Evolutionary conservation across 2,888 invertebrate species (phyloP).

Genomic region (Calameuta filiformis): DNA sequence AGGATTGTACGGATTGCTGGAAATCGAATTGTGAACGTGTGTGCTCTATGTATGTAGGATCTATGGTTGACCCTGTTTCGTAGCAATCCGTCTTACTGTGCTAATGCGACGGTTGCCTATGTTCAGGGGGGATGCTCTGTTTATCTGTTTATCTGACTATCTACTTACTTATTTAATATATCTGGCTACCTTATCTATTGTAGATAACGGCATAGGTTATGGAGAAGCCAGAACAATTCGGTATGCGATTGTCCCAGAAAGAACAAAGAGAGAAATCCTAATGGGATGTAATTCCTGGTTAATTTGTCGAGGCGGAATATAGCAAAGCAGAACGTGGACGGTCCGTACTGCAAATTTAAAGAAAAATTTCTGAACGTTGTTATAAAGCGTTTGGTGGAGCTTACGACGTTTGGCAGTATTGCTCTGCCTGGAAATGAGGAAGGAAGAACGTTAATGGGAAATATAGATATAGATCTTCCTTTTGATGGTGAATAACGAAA

Average conservation of each 20-base stretch:
- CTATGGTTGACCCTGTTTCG: background rate
- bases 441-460: background rate
- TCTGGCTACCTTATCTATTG: background rate
- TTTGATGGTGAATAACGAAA: background rate
- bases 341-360: background rate
- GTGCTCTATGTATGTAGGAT: background rate
- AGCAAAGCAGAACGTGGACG: background rate
- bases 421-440: background rate
- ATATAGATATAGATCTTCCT: background rate
- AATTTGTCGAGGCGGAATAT: background rate
- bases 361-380: background rate
- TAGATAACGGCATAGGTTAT: background rate
- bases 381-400: background rate
- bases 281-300: background rate
- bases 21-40: background rate
- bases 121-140: background rate
- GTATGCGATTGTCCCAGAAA: background rate
- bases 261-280: background rate
- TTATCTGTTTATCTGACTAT: background rate
- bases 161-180: background rate
- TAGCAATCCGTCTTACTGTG: background rate
- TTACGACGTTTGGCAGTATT: background rate
- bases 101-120: background rate
- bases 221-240: background rate
- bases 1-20: background rate